Conservation (phyloP, 2,888 invertebrate genomes). For the Lutraria lutraria region DNA sequence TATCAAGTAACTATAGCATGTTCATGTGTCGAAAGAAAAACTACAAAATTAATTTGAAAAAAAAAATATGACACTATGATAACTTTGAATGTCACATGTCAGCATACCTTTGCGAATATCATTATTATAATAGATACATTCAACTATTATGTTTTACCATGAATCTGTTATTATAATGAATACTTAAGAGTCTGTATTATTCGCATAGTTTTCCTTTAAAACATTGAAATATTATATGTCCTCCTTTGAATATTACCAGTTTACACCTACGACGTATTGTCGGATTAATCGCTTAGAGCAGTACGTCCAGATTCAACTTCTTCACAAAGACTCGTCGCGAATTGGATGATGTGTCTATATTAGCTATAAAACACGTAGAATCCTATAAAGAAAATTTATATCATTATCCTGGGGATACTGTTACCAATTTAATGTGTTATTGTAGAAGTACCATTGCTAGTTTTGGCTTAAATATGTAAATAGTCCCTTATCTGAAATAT, state of each 20-base stretch:
- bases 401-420: constrained; percentile 52
- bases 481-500: constrained; percentile 50
- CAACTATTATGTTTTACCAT: neutral
- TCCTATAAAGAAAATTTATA: constrained; percentile 57
- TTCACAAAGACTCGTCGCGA: constrained; percentile 23
- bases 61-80: neutral
- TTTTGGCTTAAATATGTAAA: constrained; percentile 67
- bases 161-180: neutral
- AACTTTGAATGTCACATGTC: neutral
- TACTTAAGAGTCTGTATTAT: neutral
- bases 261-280: constrained; percentile 11
- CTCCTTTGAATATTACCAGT: neutral
- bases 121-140: neutral
- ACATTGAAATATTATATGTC: constrained; percentile 3
- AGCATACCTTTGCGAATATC: neutral
- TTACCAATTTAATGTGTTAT: constrained; percentile 68
- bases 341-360: constrained; percentile 55
- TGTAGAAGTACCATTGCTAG: constrained; percentile 39
- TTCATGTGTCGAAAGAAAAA: neutral
- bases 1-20: neutral
- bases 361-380: constrained; percentile 57
- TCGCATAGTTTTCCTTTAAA: neutral
- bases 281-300: constrained; percentile 8
- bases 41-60: constrained; percentile 10
- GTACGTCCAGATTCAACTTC: neutral